Conservation (phyloP, 2,113 vertebrate species). For the Myanophis thanlyinensis region DNA sequence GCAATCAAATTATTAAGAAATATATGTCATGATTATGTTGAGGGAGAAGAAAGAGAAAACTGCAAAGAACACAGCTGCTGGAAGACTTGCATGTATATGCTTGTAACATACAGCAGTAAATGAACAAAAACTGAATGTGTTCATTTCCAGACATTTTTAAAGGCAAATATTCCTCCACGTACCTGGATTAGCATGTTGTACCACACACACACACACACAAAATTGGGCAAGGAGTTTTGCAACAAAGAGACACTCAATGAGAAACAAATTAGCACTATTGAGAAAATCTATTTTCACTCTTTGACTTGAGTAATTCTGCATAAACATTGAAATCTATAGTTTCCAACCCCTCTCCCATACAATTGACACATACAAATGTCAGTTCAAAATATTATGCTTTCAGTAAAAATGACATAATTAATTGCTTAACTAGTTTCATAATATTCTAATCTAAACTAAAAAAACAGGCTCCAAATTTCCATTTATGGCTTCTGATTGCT, state of each 20-base stretch:
- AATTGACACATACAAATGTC: constrained; percentile 41
- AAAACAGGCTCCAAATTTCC: neutral
- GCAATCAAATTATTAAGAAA: neutral
- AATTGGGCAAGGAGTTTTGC: constrained; percentile 23
- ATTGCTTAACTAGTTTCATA: constrained; percentile 33
- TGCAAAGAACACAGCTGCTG: neutral
- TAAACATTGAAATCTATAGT: constrained; percentile 37
- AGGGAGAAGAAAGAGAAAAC: neutral
- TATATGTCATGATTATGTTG: neutral
- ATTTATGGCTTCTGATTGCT: neutral
- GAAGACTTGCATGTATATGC: neutral
- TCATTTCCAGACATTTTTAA: constrained; percentile 36
- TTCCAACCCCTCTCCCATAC: constrained; percentile 18
- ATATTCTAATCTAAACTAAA: neutral
- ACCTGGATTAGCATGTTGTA: neutral
- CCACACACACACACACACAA: neutral
- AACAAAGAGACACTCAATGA: constrained; percentile 34
- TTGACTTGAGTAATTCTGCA: constrained; percentile 44
- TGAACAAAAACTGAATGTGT: constrained; percentile 19
- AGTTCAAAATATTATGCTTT: constrained; percentile 6
- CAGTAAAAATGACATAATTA: constrained; percentile 14
- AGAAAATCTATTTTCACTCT: constrained; percentile 49
- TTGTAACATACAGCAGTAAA: neutral
- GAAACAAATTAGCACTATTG: constrained; percentile 51
- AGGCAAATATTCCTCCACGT: neutral